phyloP scores from a whole-genome alignment of 1,140 invertebrate genomes.

The Lithobius niger region DNA sequence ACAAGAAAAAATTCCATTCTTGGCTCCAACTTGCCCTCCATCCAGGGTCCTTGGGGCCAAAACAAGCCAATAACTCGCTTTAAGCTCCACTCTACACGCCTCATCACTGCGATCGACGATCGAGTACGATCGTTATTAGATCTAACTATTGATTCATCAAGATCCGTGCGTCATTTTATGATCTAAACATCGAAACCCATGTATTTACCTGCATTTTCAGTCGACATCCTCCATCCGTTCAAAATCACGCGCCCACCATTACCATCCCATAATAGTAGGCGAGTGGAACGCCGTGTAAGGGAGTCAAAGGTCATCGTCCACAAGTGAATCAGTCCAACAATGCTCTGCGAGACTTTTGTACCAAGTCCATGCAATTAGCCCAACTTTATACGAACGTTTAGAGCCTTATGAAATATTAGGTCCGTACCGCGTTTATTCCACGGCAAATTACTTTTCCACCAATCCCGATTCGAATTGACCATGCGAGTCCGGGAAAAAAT shows the following conservation, averaged over 20 bases:
- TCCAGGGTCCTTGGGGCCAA: neutral
- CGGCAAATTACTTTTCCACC: neutral
- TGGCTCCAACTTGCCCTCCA: neutral
- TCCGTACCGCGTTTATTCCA: neutral
- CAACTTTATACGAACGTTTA: too few species aligned
- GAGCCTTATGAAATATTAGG: neutral
- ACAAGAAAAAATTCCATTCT: neutral
- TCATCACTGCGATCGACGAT: neutral
- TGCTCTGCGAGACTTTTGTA: neutral
- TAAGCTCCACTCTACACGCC: neutral
- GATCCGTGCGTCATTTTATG: neutral
- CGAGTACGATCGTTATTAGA: neutral
- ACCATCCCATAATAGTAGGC: slow-evolving; percentile 31
- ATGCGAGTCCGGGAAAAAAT: too few species aligned
- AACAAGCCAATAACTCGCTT: neutral
- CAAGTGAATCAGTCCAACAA: neutral
- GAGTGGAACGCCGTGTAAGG: neutral
- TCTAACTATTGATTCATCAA: neutral
- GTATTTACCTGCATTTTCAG: slow-evolving; percentile 10
- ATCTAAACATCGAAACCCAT: neutral
- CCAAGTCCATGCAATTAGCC: neutral
- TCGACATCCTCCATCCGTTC: slow-evolving; percentile 34
- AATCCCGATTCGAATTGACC: too few species aligned
- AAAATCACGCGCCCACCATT: slow-evolving; percentile 58
- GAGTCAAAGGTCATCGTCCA: slow-evolving; percentile 1